phyloP scores from a whole-genome alignment of 2,113 vertebrate genomes.

The Apus apus region DNA sequence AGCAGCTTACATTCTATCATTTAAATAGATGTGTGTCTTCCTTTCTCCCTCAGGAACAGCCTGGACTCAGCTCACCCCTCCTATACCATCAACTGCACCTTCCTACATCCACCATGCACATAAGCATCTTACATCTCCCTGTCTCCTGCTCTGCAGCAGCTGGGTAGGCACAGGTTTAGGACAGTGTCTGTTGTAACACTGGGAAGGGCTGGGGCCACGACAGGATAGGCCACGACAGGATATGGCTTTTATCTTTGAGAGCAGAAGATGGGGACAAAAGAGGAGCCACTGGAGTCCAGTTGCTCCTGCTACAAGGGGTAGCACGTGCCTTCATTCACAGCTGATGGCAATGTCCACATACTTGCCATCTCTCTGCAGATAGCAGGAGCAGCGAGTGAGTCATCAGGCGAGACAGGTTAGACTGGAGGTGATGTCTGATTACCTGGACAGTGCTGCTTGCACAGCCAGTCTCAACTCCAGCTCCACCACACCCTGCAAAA shows the following conservation, averaged over 20 bases:
- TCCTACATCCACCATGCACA: not conserved
- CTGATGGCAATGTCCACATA: not conserved
- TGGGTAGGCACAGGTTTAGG: not conserved
- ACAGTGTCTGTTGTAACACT: not conserved
- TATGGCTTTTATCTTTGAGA: not conserved
- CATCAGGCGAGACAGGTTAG: not conserved
- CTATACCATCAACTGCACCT: not conserved
- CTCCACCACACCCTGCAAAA: not conserved
- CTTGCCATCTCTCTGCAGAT: not conserved
- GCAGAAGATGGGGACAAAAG: not conserved
- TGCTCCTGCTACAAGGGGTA: not conserved
- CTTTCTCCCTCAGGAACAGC: not conserved
- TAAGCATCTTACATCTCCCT: not conserved
- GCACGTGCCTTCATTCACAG: not conserved
- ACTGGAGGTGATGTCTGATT: not conserved
- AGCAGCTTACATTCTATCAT: not conserved
- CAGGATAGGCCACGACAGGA: not conserved
- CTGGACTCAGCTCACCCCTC: constrained; percentile 18
- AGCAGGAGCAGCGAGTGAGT: not conserved
- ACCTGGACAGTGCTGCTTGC: not conserved
- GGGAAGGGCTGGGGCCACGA: not conserved
- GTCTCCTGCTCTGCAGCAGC: not conserved
- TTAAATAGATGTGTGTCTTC: constrained; percentile 1
- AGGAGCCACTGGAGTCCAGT: not conserved
- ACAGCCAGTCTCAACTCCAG: not conserved